Evolutionary conservation across 2,797 vertebrate species (phyloP), one percentile per base, ranked within the genome.

Genomic region (Dicrostonyx torquatus): DNA sequence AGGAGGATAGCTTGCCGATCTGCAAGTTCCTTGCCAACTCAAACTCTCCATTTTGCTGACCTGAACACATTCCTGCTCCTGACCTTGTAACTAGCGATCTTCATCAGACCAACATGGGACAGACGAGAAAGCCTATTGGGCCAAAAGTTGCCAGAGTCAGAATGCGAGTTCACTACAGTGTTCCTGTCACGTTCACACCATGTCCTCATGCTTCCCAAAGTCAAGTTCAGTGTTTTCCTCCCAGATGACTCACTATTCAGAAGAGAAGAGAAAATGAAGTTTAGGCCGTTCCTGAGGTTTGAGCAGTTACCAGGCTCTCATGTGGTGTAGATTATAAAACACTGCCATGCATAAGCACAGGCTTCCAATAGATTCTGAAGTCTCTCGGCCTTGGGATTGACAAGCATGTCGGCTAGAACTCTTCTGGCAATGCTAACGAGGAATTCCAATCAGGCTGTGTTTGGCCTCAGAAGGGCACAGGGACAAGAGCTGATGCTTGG

Each of bases 21-120:
- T 90, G 80, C 70, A 62, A 88, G 40, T 70, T 92, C 68, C 93
- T 94, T 86, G 94, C 85, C 84, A 95, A 48, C 40, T 64, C 40
- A 3, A 78, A 26, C 83, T 89, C 87, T 87, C 73, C 55, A 37
- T 93, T 92, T 11, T 93, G 91, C 89, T 31, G 73, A 94, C 58
- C 55, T 17, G 5, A 34, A 34, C 78, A 88, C 73, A 94, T 95
- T 96, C 76, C 82, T 90, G 89, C 76, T 90, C 84, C 90, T 88
- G 82, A 93, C 94, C 93, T 83, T 62, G 70, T 53, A 73, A 80
- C 87, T 45, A 55, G 89, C 76, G 50, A 64, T 50, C n/a, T 95
- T 91, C 66, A 34, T 26, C 31, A 72, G 50, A 79, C 43, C 79
- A 62, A 68, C 7, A 1, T 13, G 68, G 37, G 1, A 43, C 15